Evolutionary conservation across 2,888 invertebrate species (phyloP).

Genomic region (Thyatira batis): DNA sequence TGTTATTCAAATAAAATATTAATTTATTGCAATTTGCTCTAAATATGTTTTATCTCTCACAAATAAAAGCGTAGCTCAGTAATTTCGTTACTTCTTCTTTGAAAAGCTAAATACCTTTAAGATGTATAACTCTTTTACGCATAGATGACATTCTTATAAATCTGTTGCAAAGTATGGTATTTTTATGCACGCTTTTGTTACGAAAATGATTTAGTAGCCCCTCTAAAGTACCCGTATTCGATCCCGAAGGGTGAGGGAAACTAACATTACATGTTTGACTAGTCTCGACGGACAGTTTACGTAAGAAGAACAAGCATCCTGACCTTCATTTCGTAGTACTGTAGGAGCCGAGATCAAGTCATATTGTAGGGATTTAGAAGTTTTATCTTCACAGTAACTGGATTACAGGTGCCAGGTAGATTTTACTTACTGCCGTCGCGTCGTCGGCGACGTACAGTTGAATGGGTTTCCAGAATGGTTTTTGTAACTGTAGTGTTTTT

Average conservation of each 20-base stretch:
- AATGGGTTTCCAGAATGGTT: slow-evolving; percentile 20
- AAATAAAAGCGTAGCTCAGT: too few relatives aligned
- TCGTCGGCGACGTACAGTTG: slow-evolving; percentile 1
- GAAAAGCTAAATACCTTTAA: neutral
- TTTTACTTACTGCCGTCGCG: slow-evolving; percentile 24
- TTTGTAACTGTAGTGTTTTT: neutral
- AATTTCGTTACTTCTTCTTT: neutral
- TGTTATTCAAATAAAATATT: neutral
- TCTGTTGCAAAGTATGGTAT: neutral
- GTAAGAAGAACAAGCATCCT: slow-evolving; percentile 16
- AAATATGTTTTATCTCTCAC: too few relatives aligned
- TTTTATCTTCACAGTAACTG: slow-evolving; percentile 38
- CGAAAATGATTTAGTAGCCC: neutral
- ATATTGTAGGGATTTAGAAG: slow-evolving; percentile 31
- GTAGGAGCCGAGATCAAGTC: slow-evolving; percentile 24
- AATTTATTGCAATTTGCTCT: neutral
- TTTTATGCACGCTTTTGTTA: neutral
- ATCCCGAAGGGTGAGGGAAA: slow-evolving; percentile 10
- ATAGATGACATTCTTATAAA: neutral
- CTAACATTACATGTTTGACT: slow-evolving; percentile 20
- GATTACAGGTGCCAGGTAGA: slow-evolving; percentile 33
- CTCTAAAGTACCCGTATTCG: neutral
- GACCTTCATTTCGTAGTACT: slow-evolving; percentile 27
- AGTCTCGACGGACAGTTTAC: slow-evolving; percentile 21
- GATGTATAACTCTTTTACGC: neutral